A percentile compares a stretch with the other conserved stretches of the same genome.
These are phyloP conservation scores for Troglohyphantes excavatus DNA, from an alignment of 2,888 invertebrate genomes.

Conservation along the genomic window DNA sequence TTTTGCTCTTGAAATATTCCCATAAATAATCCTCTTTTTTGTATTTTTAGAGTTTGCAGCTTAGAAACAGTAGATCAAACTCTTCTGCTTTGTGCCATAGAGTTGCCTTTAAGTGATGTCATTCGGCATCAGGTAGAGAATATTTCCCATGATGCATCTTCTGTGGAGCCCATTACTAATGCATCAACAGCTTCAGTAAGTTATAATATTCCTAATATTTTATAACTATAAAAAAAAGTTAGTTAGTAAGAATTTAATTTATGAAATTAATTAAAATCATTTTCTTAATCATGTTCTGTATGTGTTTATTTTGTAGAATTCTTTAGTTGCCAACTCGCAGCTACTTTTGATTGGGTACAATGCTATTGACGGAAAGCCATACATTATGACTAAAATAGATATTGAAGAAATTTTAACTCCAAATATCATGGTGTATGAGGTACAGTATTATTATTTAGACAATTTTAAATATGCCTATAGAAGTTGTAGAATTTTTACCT, in stretches of 20 bases:
- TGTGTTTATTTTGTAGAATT: conserved; percentile 48
- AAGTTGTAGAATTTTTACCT: no score
- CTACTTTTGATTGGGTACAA: conserved; percentile 76
- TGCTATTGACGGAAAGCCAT: conserved; percentile 77
- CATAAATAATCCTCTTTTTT: no score
- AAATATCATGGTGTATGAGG: conserved; percentile 79
- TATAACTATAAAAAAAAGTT: not conserved
- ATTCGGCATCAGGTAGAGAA: conserved; percentile 74
- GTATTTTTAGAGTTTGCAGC: conserved; percentile 70
- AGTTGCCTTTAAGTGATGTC: conserved; percentile 77
- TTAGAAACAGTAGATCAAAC: conserved; percentile 78
- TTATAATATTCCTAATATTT: not conserved
- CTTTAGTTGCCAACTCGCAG: conserved; percentile 74
- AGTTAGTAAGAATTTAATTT: no score
- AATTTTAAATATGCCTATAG: no score
- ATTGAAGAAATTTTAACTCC: conserved; percentile 78
- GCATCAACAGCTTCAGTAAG: conserved; percentile 59
- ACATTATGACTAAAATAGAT: conserved; percentile 75
- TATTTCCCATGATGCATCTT: conserved; percentile 62
- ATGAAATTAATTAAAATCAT: not conserved
- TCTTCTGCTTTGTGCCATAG: conserved; percentile 75
- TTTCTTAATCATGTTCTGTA: not conserved
- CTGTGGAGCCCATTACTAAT: conserved; percentile 45
- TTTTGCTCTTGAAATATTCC: no score
- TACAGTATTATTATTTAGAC: no score